A percentile compares a stretch with the other conserved stretches of the same genome.
phyloP scores from a whole-genome alignment of 2,113 vertebrate genomes.

The Anguilla rostrata region DNA sequence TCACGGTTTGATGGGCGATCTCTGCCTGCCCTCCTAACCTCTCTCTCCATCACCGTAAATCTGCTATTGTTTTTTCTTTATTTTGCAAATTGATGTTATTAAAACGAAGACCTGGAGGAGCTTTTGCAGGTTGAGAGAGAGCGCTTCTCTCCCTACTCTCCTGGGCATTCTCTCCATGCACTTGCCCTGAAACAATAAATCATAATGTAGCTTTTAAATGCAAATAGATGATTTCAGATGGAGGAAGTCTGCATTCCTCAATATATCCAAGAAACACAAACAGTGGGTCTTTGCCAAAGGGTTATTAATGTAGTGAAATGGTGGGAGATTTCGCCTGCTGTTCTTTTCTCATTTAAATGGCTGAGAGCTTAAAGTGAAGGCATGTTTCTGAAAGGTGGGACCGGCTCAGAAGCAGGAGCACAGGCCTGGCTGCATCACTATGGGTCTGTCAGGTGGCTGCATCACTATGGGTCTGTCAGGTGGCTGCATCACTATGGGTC shows the following conservation, averaged over 20 bases:
- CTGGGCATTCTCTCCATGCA: conserved; percentile 27
- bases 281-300: conserved; percentile 33
- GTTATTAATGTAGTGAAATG: conserved; percentile 31
- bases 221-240: conserved; percentile 35
- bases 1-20: neutral
- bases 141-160: conserved; percentile 12
- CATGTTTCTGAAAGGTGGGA: conserved; percentile 3
- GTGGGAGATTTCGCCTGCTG: conserved; percentile 17
- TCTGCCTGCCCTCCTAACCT: conserved; percentile 17
- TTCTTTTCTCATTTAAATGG: conserved; percentile 29
- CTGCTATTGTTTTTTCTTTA: neutral
- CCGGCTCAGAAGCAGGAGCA: conserved; percentile 34
- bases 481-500: neutral
- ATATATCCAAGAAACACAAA: conserved; percentile 34
- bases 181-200: conserved; percentile 39
- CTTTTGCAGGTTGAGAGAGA: conserved; percentile 35
- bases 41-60: conserved; percentile 12
- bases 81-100: conserved; percentile 33
- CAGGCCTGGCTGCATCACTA: conserved; percentile 62
- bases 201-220: conserved; percentile 43
- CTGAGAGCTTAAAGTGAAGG: conserved; percentile 28
- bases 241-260: conserved; percentile 36
- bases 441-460: neutral
- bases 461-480: neutral
- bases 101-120: conserved; percentile 30